Evolutionary conservation across 1,140 invertebrate genomes (phyloP).

Genomic region (Sarcophaga bullata): DNA sequence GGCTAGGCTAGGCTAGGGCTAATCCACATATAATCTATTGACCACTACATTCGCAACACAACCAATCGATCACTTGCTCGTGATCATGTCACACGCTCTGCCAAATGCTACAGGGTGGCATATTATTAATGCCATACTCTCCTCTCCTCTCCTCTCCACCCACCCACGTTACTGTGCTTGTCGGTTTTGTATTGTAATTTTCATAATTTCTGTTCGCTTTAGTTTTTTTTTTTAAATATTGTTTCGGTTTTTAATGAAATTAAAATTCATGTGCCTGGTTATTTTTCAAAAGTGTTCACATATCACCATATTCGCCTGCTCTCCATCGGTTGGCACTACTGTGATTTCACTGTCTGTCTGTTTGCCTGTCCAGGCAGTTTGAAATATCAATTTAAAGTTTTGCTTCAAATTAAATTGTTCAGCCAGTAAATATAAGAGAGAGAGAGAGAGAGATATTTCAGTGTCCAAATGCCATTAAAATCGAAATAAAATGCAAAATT

Average conservation of each 20-base stretch:
- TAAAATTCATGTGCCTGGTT: constrained; percentile 32
- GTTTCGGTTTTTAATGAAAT: constrained; percentile 31
- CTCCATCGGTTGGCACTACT: background rate
- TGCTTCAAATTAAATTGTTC: background rate
- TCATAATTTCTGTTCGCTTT: background rate
- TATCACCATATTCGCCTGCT: background rate
- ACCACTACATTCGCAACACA: background rate
- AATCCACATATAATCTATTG: no score
- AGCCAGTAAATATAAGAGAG: background rate
- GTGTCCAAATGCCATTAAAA: background rate
- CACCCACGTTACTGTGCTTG: background rate
- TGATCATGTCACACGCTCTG: background rate
- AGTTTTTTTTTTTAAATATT: constrained; percentile 29
- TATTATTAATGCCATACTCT: background rate
- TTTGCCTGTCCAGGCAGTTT: no score
- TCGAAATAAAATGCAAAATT: constrained; percentile 32
- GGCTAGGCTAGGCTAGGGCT: no score
- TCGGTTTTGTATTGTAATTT: background rate
- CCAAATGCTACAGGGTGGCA: background rate
- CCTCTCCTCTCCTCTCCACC: background rate
- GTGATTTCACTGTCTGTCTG: no score
- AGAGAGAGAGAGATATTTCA: no score
- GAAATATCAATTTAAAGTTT: background rate
- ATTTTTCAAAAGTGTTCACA: constrained; percentile 20
- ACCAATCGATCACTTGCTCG: background rate